These are phyloP conservation scores for Sebastes umbrosus DNA, from an alignment of 2,797 vertebrate genomes.

Conservation along the genomic window DNA sequence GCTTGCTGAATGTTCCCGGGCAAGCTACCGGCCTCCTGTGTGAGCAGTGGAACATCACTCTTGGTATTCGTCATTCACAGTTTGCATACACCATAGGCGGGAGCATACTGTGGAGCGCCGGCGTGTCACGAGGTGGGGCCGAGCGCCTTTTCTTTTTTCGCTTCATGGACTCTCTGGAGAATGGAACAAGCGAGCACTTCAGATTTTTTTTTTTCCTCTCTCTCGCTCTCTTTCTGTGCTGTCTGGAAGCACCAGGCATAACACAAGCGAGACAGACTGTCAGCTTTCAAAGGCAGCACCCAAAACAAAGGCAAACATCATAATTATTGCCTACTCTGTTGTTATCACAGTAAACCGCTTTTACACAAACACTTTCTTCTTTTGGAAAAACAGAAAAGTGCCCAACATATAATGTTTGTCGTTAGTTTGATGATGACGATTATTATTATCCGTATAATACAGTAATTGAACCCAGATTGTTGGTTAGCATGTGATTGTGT, in stretches of 20 bases:
- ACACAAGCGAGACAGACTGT: conserved; percentile 35
- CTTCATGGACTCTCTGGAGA: conserved; percentile 52
- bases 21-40: conserved; percentile 50
- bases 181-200: conserved; percentile 19
- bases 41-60: conserved; percentile 55
- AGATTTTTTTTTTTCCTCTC: background rate
- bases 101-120: conserved; percentile 51
- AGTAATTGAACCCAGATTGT: conserved; percentile 26
- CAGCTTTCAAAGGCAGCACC: conserved; percentile 23
- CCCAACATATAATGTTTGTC: background rate
- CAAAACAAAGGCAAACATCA: conserved; percentile 17
- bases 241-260: conserved; percentile 40
- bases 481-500: conserved; percentile 15
- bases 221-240: conserved; percentile 19
- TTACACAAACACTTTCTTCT: background rate
- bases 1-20: conserved; percentile 53
- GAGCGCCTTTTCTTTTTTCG: conserved; percentile 45
- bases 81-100: conserved; percentile 62
- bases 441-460: conserved; percentile 18
- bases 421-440: conserved; percentile 1
- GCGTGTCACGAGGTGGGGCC: conserved; percentile 61
- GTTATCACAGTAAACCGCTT: conserved; percentile 12
- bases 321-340: conserved; percentile 34
- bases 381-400: background rate
- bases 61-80: conserved; percentile 68